These are phyloP conservation scores for rat (Rattus norvegicus) DNA, from an alignment of 2,113 vertebrate species.

Conservation along the genomic window DNA sequence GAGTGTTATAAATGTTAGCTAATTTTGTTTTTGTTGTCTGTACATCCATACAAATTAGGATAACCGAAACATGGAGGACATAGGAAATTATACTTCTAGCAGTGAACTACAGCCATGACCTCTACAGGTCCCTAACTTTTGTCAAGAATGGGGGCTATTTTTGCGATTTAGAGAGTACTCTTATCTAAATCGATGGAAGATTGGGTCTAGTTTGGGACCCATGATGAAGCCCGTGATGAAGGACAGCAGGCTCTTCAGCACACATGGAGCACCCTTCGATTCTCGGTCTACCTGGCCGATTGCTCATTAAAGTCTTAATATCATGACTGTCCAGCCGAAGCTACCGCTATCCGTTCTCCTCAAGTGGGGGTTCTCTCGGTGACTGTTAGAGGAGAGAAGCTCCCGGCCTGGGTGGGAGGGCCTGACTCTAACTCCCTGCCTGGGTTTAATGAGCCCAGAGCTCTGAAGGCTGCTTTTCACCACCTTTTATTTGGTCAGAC, in stretches of 20 bases:
- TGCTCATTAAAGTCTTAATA: not conserved
- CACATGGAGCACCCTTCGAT: not conserved
- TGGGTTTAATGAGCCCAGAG: conserved; percentile 78
- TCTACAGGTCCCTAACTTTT: not conserved
- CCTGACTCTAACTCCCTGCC: conserved; percentile 58
- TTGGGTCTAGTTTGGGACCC: not conserved
- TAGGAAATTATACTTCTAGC: not conserved
- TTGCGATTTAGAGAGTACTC: not conserved
- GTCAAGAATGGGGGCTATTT: not conserved
- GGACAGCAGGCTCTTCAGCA: not conserved
- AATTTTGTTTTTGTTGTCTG: not conserved
- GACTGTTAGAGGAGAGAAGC: not conserved
- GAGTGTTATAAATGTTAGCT: not conserved
- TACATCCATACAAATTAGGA: not conserved
- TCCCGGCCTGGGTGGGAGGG: conserved; percentile 59
- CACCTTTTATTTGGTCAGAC: conserved; percentile 81
- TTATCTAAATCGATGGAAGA: not conserved
- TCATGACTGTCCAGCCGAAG: not conserved
- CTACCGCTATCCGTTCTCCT: not conserved
- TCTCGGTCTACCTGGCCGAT: not conserved
- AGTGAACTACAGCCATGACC: not conserved
- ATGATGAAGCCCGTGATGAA: not conserved
- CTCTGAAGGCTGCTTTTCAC: conserved; percentile 74
- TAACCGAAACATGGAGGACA: not conserved
- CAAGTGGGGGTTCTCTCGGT: not conserved